Evolutionary conservation across 2,113 vertebrate genomes (phyloP).

Genomic region (Catagonus wagneri): DNA sequence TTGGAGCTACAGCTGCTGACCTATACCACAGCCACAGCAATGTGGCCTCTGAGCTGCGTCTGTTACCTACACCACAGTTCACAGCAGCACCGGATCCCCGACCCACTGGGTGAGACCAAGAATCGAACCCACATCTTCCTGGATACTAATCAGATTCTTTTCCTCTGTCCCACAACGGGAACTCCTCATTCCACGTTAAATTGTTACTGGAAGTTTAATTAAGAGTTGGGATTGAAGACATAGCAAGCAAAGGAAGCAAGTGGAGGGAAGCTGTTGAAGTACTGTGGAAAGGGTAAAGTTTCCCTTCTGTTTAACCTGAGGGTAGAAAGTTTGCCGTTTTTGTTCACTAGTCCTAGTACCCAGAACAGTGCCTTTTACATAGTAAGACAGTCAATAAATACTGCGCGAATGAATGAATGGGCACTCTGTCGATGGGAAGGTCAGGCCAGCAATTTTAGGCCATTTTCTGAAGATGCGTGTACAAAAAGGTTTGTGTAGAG

Average conservation of each 20-base stretch:
- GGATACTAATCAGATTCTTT: too few relatives aligned
- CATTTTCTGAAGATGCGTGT: background rate
- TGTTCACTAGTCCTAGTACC: background rate
- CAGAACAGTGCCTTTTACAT: background rate
- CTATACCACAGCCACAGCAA: too few relatives aligned
- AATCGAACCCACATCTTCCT: too few relatives aligned
- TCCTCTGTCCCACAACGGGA: too few relatives aligned
- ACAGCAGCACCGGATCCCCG: too few relatives aligned
- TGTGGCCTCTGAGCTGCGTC: too few relatives aligned
- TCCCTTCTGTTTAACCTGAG: background rate
- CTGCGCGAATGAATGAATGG: background rate
- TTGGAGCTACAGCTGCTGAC: too few relatives aligned
- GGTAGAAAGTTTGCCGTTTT: background rate
- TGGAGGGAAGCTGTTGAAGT: background rate
- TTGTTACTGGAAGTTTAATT: background rate
- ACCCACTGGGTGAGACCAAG: too few relatives aligned
- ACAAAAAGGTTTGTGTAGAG: background rate
- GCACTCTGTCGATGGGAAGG: background rate
- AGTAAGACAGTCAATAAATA: background rate
- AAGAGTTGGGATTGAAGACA: constrained; percentile 16
- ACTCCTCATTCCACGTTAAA: background rate
- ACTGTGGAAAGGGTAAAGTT: background rate
- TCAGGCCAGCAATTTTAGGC: background rate
- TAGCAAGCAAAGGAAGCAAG: background rate
- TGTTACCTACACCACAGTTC: too few relatives aligned